Evolutionary conservation across 1,140 invertebrate genomes (phyloP), one percentile per base, ranked within the genome.

Genomic region (Drosophila eugracilis): DNA sequence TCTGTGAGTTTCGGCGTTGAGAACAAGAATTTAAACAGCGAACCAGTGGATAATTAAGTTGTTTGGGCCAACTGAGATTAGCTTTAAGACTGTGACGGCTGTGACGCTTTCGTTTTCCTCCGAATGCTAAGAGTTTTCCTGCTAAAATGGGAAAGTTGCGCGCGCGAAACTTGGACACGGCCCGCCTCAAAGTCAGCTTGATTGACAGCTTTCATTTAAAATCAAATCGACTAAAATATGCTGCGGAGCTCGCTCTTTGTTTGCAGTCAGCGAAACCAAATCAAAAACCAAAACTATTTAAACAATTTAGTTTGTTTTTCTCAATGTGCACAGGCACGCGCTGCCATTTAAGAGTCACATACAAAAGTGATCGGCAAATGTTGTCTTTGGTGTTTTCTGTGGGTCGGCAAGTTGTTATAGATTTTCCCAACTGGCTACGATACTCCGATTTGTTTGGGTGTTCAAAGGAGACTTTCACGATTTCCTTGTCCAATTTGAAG

Each of bases 201-300:
- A 86, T 86, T 86, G 81, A 86, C 81, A 88, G 81, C 81, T 86
- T 86, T 86, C 81, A 86, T 86, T 86, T 86, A 81, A 86, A 88
- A 86, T 86, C 77, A 86, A 86, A 88, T 81, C 63, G 59, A 49
- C 77, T 75, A 36, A 86, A 74, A 85, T 85, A 70, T 81, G 74
- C 58, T 45, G 39, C 65, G 54, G 36, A 30, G 28, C 60, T 52
- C 48, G 36, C 53, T 28, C 1, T 49, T 37, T 62, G 58, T 39
- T 47, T 26, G 42, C 22, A 28, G 4, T 44, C n/a, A 15, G 52
- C 28, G 34, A 47, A 39, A 47, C 34, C 15, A 36, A 58, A 42
- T 50, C 49, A 80, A 83, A 80, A 65, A 86, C 58, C 73, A 74
- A 78, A 77, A 78, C 62, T 75, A 86, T 86, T 88, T 66, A 49